Conservation (phyloP, 2,888 invertebrate genomes). For the Ophion slaviceki region DNA sequence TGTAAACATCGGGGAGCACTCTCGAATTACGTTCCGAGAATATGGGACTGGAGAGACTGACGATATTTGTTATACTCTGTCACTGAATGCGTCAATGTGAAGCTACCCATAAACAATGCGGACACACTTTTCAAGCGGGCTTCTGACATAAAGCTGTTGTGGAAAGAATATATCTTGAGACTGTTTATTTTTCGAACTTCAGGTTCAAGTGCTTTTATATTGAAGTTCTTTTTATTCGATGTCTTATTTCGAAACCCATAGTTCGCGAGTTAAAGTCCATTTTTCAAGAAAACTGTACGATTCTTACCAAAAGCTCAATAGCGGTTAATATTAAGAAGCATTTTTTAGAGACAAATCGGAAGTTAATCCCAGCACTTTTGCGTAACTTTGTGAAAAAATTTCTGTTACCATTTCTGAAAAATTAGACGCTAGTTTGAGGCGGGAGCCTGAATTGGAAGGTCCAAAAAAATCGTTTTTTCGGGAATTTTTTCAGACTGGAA, state of each 20-base stretch:
- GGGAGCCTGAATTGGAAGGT: too few species aligned
- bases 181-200: not conserved
- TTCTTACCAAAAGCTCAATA: too few species aligned
- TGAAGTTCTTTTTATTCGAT: too few species aligned
- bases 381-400: too few species aligned
- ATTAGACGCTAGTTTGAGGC: too few species aligned
- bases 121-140: not conserved
- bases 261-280: not conserved
- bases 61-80: not conserved
- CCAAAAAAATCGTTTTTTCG: too few species aligned
- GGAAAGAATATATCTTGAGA: not conserved
- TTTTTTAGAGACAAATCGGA: too few species aligned
- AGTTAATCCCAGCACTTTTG: too few species aligned
- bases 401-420: too few species aligned
- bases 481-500: too few species aligned
- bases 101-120: not conserved
- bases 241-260: too few species aligned
- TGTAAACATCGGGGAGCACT: constrained; percentile 5
- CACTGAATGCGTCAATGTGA: not conserved
- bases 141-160: too few species aligned
- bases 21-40: constrained; percentile 39
- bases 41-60: not conserved
- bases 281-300: not conserved
- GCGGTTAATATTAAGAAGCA: not conserved
- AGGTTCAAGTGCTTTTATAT: not conserved